Evolutionary conservation across 2,113 vertebrate species (phyloP).

Genomic region (Dendrocopos noguchii): DNA sequence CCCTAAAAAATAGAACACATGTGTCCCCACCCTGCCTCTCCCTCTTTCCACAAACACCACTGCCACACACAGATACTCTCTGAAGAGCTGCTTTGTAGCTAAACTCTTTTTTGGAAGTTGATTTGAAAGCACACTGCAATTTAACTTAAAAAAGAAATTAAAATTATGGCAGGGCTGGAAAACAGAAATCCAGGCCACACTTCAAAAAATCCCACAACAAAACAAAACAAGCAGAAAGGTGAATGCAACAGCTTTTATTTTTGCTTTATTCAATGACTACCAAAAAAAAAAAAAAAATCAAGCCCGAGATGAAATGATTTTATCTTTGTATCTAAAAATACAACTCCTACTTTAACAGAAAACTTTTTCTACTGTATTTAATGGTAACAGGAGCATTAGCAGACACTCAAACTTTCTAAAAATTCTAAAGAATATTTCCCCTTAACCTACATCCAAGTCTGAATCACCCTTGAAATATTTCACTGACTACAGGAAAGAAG

Average conservation of each 20-base stretch:
- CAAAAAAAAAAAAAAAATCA: background rate
- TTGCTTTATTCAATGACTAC: conserved; percentile 47
- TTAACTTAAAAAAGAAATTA: conserved; percentile 35
- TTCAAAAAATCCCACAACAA: conserved; percentile 45
- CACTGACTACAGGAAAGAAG: background rate
- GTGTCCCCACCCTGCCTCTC: background rate
- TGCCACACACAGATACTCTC: background rate
- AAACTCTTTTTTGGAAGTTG: background rate
- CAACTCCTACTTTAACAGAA: background rate
- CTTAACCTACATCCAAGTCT: background rate
- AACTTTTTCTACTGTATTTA: background rate
- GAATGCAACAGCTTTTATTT: conserved; percentile 27
- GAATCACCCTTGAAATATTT: background rate
- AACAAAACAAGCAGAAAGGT: conserved; percentile 29
- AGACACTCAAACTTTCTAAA: background rate
- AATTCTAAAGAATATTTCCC: conserved; percentile 5
- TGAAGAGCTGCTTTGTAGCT: background rate
- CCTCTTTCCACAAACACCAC: background rate
- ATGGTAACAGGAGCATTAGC: background rate
- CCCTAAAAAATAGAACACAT: background rate
- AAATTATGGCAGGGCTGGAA: conserved; percentile 23
- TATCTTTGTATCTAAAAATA: conserved; percentile 52
- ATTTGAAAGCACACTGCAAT: conserved; percentile 11
- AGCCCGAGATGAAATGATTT: background rate
- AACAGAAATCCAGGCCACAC: conserved; percentile 45